Evolutionary conservation across 2,113 vertebrate species (phyloP).

Genomic region (Camarhynchus parvulus): DNA sequence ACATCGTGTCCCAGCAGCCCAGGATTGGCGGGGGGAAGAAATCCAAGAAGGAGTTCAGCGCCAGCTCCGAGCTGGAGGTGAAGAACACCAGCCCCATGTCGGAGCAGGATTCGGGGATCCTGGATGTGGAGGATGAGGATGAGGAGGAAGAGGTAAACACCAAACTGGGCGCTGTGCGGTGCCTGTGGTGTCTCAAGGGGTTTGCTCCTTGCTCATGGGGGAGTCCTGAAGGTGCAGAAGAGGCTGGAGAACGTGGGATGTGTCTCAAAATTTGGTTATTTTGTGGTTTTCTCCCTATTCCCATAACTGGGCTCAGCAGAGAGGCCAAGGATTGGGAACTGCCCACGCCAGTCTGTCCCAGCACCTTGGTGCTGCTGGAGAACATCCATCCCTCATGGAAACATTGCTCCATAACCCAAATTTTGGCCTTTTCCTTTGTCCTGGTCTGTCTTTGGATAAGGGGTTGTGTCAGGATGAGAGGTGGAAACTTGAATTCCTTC

Average conservation of each 20-base stretch:
- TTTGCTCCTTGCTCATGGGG: rapidly evolving
- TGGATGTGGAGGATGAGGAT: conserved; percentile 93
- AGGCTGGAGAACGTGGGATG: rapidly evolving
- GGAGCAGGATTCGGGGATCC: conserved; percentile 91
- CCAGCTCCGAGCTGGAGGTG: conserved; percentile 74
- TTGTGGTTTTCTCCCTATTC: rapidly evolving
- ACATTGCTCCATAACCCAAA: rapidly evolving
- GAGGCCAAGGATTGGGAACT: not conserved
- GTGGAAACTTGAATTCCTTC: not conserved
- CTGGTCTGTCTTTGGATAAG: not conserved
- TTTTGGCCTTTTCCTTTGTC: not conserved
- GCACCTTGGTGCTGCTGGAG: not conserved
- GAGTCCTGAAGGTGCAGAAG: too few relatives aligned
- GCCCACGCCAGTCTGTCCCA: rapidly evolving
- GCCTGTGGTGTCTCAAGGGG: rapidly evolving
- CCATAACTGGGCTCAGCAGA: not conserved
- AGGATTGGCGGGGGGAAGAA: conserved; percentile 78
- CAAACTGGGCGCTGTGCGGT: not conserved
- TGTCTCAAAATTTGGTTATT: rapidly evolving
- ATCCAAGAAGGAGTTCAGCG: conserved; percentile 75
- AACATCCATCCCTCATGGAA: not conserved
- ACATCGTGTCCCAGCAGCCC: conserved; percentile 82
- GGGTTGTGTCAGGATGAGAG: not conserved
- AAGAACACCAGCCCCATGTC: conserved; percentile 85
- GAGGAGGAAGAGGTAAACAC: conserved; percentile 86